These are phyloP conservation scores for Agapornis roseicollis DNA, from an alignment of 2,113 vertebrate species.

Conservation along the genomic window DNA sequence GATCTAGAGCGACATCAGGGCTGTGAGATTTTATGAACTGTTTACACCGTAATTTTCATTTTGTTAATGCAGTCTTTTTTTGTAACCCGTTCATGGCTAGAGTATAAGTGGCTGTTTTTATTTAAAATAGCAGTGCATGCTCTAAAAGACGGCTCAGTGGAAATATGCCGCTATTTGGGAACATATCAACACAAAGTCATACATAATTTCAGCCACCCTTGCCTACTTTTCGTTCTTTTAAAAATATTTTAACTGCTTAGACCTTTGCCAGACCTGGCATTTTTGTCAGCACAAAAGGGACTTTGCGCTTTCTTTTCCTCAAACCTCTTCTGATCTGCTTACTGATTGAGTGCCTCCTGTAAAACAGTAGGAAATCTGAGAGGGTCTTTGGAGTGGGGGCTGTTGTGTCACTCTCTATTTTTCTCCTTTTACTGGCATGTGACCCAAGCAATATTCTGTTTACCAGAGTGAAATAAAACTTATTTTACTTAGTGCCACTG, in stretches of 20 bases:
- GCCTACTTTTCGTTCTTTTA: slow-evolving; percentile 70
- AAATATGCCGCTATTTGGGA: slow-evolving; percentile 62
- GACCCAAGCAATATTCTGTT: slow-evolving; percentile 63
- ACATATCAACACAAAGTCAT: slow-evolving; percentile 49
- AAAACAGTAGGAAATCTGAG: slow-evolving; percentile 73
- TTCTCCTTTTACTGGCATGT: slow-evolving; percentile 67
- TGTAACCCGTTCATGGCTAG: slow-evolving; percentile 86
- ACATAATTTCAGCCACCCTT: slow-evolving; percentile 63
- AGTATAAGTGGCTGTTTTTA: slow-evolving; percentile 77
- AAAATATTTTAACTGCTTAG: slow-evolving; percentile 80
- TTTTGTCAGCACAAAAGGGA: slow-evolving; percentile 68
- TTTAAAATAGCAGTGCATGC: slow-evolving; percentile 70
- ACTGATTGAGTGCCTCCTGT: slow-evolving; percentile 75
- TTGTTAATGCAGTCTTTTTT: slow-evolving; percentile 98
- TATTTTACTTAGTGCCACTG: not conserved
- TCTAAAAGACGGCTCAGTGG: slow-evolving; percentile 50
- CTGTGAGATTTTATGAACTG: slow-evolving; percentile 99
- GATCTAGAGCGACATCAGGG: slow-evolving; percentile 99
- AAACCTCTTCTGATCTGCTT: slow-evolving; percentile 68
- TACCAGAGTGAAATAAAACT: slow-evolving; percentile 60
- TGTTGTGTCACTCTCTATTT: slow-evolving; percentile 38
- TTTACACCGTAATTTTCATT: slow-evolving; percentile 99
- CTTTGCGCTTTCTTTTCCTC: slow-evolving; percentile 59
- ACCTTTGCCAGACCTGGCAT: slow-evolving; percentile 72
- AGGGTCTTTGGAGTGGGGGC: slow-evolving; percentile 63